Evolutionary conservation across 53 echinoderm and acorn worm species (phyloP).

Genomic region (Holothuria leucospilota): DNA sequence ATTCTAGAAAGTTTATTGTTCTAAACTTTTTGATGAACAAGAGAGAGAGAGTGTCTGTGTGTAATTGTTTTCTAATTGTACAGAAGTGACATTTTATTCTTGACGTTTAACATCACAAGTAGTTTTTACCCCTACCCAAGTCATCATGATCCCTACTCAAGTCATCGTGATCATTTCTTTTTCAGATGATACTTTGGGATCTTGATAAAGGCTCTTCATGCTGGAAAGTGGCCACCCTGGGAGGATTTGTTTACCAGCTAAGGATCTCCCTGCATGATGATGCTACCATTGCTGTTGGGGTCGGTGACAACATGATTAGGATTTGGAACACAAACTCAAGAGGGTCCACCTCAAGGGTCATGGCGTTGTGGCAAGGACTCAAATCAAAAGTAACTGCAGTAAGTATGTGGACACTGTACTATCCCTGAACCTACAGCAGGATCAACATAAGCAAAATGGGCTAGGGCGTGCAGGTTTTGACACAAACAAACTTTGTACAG

Average conservation of each 20-base stretch:
- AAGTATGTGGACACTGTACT: slow-evolving; percentile 34
- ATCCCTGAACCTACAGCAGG: too few relatives aligned
- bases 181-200: slow-evolving; percentile 88
- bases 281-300: slow-evolving; percentile 81
- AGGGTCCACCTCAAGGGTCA: slow-evolving; percentile 60
- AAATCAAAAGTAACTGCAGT: slow-evolving; percentile 94
- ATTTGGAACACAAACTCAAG: slow-evolving; percentile 79
- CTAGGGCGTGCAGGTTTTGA: too few relatives aligned
- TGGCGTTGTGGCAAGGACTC: slow-evolving; percentile 88
- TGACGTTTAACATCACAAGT: background rate
- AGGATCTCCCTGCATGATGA: slow-evolving; percentile 78
- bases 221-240: slow-evolving; percentile 83
- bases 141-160: background rate
- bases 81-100: too few relatives aligned
- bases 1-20: too few relatives aligned
- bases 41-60: too few relatives aligned
- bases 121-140: background rate
- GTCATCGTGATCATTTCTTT: background rate
- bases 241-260: slow-evolving; percentile 89
- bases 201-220: slow-evolving; percentile 43
- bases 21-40: too few relatives aligned
- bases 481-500: too few relatives aligned
- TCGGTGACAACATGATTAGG: slow-evolving; percentile 93
- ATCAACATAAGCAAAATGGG: too few relatives aligned
- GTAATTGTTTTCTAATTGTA: too few relatives aligned